phyloP scores from a whole-genome alignment of 2,888 invertebrate species.

The Sepiola atlantica region DNA sequence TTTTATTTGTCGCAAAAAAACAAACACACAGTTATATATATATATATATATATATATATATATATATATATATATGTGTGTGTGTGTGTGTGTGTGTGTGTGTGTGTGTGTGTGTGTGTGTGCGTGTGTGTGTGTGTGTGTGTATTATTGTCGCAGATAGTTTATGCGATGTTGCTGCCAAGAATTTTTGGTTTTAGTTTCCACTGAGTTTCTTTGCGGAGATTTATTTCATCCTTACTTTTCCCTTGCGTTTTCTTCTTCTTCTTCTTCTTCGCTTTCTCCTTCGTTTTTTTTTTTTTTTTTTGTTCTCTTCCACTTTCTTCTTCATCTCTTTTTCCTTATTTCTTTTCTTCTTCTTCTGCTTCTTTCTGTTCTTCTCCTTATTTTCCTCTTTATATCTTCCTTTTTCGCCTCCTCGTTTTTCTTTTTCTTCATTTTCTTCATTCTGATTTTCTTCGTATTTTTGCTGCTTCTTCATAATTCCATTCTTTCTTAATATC shows the following conservation, averaged over 20 bases:
- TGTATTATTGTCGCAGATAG: not conserved
- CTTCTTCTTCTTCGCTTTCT: not conserved
- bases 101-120: too few relatives aligned
- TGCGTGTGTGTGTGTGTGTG: not conserved
- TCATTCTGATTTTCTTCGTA: not conserved
- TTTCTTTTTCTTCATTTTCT: not conserved
- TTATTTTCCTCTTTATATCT: not conserved
- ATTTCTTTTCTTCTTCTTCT: not conserved
- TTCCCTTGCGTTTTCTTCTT: not conserved
- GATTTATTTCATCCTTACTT: too few relatives aligned
- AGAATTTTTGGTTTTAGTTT: not conserved
- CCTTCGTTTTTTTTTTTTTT: not conserved
- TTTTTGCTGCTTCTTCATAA: not conserved
- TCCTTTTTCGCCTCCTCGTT: not conserved
- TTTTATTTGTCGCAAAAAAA: too few relatives aligned
- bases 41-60: too few relatives aligned
- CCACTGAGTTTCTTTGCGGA: not conserved
- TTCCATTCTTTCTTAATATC: not conserved
- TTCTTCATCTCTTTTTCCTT: not conserved
- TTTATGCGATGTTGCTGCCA: constrained; percentile 9
- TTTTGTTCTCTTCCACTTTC: not conserved
- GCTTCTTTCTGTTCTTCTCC: not conserved
- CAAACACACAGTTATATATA: too few relatives aligned
- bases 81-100: too few relatives aligned
- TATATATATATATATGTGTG: too few relatives aligned